Percentiles rank a stretch among this genome's conserved stretches.
Conservation (phyloP, 2,888 invertebrate genomes). For the Cantharis nigra region DNA sequence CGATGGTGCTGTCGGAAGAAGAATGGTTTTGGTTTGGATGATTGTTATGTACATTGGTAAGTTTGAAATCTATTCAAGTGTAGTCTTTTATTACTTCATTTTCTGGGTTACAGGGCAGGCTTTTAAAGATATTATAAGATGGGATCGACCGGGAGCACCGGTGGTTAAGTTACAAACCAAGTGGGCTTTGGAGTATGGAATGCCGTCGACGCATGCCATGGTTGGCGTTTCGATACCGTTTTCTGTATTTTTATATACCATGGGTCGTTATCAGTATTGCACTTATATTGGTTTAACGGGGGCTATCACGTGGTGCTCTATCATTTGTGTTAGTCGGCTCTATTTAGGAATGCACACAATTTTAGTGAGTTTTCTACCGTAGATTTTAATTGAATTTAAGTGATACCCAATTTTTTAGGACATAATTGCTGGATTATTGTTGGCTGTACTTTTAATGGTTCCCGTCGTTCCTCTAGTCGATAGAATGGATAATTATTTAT, state of each 20-base stretch:
- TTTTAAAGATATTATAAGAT: conserved; percentile 83
- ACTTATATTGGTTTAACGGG: conserved; percentile 62
- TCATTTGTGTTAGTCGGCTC: conserved; percentile 83
- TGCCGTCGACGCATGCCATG: conserved; percentile 96
- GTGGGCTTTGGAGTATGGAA: conserved; percentile 91
- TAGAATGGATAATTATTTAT: conserved; percentile 70
- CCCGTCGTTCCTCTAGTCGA: conserved; percentile 78
- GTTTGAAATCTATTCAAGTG: not conserved
- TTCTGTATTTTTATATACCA: conserved; percentile 79
- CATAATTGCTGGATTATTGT: conserved; percentile 75
- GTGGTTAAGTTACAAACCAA: conserved; percentile 82
- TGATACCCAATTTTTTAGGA: conserved; percentile 66
- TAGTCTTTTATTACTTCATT: not conserved
- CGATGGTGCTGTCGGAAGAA: conserved; percentile 82
- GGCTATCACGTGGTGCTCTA: conserved; percentile 70
- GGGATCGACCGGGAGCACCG: conserved; percentile 87
- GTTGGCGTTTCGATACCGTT: conserved; percentile 87
- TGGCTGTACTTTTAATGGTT: conserved; percentile 71
- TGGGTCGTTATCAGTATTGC: conserved; percentile 78
- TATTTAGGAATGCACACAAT: conserved; percentile 95
- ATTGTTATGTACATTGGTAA: conserved; percentile 83
- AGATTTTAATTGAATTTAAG: not conserved
- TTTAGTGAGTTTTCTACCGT: conserved; percentile 65
- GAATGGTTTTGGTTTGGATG: conserved; percentile 83
- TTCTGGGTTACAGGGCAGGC: conserved; percentile 73